A percentile compares a stretch with the other conserved stretches of the same genome.
Conservation (phyloP, 1,140 invertebrate species). For the Euura lappo region DNA sequence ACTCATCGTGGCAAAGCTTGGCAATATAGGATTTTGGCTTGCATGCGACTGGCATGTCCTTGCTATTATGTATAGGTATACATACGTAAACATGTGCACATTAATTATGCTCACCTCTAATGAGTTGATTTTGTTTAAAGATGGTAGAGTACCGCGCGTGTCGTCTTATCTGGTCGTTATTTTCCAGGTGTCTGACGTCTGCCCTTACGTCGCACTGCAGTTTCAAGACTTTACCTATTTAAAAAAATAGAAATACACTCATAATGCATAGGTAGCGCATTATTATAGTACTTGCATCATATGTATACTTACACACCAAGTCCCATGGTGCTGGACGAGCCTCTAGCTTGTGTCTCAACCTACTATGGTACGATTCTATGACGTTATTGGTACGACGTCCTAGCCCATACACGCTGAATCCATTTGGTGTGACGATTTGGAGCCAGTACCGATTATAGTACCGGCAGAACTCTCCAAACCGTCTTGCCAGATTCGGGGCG, state of each 20-base stretch:
- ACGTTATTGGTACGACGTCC: conserved; percentile 15
- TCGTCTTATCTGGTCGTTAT: no score
- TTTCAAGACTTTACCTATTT: conserved; percentile 15
- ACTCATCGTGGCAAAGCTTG: background rate
- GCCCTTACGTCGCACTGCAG: conserved; percentile 14
- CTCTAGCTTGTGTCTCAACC: background rate
- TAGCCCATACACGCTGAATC: conserved; percentile 16
- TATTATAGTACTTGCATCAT: background rate
- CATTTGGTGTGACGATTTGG: background rate
- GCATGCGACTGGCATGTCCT: background rate
- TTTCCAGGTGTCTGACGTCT: background rate
- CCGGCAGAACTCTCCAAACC: background rate
- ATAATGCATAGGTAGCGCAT: background rate
- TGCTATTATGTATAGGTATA: no score
- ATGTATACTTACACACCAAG: conserved; percentile 1
- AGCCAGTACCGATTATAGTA: conserved; percentile 18
- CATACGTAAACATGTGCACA: no score
- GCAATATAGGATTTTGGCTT: conserved; percentile 6
- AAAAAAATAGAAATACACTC: background rate
- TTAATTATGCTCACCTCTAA: no score
- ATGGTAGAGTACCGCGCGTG: no score
- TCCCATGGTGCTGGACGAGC: background rate
- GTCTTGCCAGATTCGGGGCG: no score
- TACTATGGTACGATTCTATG: conserved; percentile 16
- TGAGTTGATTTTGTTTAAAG: no score